A percentile compares a stretch with the other conserved stretches of the same genome.
phyloP scores from a whole-genome alignment of 2,113 vertebrate genomes.

The Engraulis encrasicolus region DNA sequence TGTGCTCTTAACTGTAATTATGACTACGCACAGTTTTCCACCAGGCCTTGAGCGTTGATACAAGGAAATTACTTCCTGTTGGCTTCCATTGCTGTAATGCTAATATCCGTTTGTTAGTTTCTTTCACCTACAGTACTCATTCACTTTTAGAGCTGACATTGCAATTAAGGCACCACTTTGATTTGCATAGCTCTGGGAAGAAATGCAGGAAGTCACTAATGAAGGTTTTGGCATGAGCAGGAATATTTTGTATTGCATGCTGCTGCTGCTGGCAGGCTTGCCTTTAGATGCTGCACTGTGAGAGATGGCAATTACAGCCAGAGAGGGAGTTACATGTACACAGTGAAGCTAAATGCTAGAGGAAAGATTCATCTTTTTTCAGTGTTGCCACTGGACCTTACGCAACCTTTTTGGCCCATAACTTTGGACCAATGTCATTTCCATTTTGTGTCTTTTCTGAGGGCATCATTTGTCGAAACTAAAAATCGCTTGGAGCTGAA shows the following conservation, averaged over 20 bases:
- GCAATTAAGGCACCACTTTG: background rate
- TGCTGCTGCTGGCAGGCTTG: background rate
- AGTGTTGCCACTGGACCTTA: too few species aligned
- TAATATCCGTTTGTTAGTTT: background rate
- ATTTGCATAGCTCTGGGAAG: background rate
- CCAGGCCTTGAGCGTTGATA: background rate
- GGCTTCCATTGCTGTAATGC: background rate
- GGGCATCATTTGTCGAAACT: too few species aligned
- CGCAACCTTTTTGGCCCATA: too few species aligned
- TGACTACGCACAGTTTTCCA: background rate
- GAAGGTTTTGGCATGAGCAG: background rate
- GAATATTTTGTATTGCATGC: background rate
- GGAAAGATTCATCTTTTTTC: too few species aligned
- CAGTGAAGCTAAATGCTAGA: too few species aligned
- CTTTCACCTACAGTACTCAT: background rate
- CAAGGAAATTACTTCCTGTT: background rate
- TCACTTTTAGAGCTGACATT: background rate
- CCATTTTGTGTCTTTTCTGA: background rate
- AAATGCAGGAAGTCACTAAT: background rate
- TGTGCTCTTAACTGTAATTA: slow-evolving; percentile 2
- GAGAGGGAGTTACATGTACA: too few species aligned
- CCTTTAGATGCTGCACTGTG: too few species aligned
- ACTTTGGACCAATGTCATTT: too few species aligned
- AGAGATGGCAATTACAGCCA: too few species aligned
- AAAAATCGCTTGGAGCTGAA: too few species aligned